Base-by-base conservation (phyloP, 2,113 vertebrate genomes). In the Redunca redunca region DNA sequence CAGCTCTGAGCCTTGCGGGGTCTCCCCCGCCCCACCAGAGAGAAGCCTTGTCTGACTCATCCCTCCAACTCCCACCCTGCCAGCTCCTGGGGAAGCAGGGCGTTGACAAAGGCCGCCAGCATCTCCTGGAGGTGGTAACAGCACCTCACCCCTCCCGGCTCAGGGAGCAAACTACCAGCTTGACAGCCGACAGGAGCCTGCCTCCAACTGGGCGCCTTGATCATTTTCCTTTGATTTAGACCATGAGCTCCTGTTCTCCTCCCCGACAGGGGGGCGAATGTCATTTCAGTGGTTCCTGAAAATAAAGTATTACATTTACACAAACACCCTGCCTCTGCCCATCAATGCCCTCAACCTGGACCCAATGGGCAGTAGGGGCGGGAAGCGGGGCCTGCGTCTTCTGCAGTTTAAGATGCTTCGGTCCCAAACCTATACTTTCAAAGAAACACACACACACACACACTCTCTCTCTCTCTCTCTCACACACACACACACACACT, bases 181-280 rank as follows among this genome's bases (percentile, higher is more conserved):
- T 30, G 77, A 57, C 71, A 88, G 90, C 46, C 3, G 7, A 19
- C 40, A 28, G 19, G 16, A 82, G 36, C 28, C 25, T 15, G 40
- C 14, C 64, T 91, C 57, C 55, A 43, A 7, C 64, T 4, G 5
- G 15, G n/a, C 12, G 36, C 28, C 48, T 83, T n/a, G 33, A 58
- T 28, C 25, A 40, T 26, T 52, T 83, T 23, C 74, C 91, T 94
- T 48, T 78, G 15, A 53, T 87, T 36, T 60, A 84, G 87, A 67
- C 6, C 14, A 2, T 14, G 55, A 62, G 30, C 1, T 26, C 43
- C 33, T 10, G 7, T 57, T 50, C 26, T n/a, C 17, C 40, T 64
- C 48, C 36, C 58, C 12, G 1, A 30, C 0, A 19, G 28, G 0
- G 11, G 25, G 11, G 46, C 2, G 52, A 55, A 33, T 6, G 26